These are phyloP conservation scores for Pyrocoelia pectoralis DNA, from an alignment of 2,888 invertebrate genomes.

Conservation along the genomic window DNA sequence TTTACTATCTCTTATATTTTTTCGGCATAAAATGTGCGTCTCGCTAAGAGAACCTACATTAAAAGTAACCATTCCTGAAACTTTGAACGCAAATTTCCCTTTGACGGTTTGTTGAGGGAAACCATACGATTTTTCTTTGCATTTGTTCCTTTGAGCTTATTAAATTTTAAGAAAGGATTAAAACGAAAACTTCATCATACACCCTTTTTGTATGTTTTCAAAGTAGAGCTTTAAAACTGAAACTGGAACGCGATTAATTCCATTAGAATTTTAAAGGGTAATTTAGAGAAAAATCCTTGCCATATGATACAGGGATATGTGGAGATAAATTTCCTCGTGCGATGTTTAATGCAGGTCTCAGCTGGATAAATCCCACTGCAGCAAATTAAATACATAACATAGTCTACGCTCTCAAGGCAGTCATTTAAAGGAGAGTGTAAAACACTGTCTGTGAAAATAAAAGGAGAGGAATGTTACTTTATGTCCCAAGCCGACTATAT, in stretches of 20 bases:
- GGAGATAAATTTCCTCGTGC: slow-evolving; percentile 26
- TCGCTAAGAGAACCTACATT: too few relatives aligned
- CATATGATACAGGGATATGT: background rate
- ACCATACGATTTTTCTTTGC: background rate
- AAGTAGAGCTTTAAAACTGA: background rate
- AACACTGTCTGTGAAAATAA: slow-evolving; percentile 44
- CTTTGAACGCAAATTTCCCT: too few relatives aligned
- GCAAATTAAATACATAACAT: slow-evolving; percentile 47
- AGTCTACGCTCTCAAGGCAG: slow-evolving; percentile 42
- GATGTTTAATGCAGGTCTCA: slow-evolving; percentile 37
- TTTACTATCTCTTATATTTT: slow-evolving; percentile 2
- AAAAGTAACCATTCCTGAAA: too few relatives aligned
- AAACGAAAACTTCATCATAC: background rate
- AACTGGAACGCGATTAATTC: too few relatives aligned
- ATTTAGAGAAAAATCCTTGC: too few relatives aligned
- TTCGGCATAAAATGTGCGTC: too few relatives aligned
- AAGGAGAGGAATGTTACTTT: slow-evolving; percentile 37
- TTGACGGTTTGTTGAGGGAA: background rate
- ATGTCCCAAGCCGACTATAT: slow-evolving; percentile 39
- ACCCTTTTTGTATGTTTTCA: too few relatives aligned
- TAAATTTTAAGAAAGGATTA: background rate
- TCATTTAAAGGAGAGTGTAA: slow-evolving; percentile 45
- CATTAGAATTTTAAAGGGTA: too few relatives aligned
- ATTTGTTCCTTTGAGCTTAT: background rate
- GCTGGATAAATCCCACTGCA: slow-evolving; percentile 42